Conservation (phyloP, 30 jellyfish, hydroid and myxozoan genomes). For the Hydra vulgaris region DNA sequence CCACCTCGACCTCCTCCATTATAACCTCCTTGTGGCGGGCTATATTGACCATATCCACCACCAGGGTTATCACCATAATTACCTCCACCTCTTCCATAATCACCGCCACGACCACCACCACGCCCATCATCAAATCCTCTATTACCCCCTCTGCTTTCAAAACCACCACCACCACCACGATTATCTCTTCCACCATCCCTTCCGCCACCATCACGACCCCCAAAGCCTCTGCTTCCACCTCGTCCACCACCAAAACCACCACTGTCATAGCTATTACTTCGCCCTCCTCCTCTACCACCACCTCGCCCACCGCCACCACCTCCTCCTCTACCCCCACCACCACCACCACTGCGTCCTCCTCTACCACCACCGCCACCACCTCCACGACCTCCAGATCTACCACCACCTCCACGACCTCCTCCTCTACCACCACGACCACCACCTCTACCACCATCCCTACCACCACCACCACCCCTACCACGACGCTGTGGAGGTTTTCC, state of each 20-base stretch:
- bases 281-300: conserved; percentile 47
- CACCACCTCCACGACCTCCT: conserved; percentile 34
- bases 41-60: background rate
- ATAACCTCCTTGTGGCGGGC: background rate
- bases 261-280: conserved; percentile 57
- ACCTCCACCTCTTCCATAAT: conserved; percentile 25
- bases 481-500: conserved; percentile 39
- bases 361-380: conserved; percentile 62
- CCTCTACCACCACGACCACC: conserved; percentile 70
- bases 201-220: conserved; percentile 35
- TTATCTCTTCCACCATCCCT: conserved; percentile 28
- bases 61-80: background rate
- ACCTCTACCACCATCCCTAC: conserved; percentile 51
- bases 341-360: conserved; percentile 65
- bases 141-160: conserved; percentile 36
- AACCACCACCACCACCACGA: conserved; percentile 36
- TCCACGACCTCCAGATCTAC: conserved; percentile 47
- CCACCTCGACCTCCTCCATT: background rate
- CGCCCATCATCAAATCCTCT: conserved; percentile 64
- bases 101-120: conserved; percentile 31
- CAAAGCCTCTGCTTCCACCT: conserved; percentile 15
- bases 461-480: conserved; percentile 65
- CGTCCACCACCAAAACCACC: conserved; percentile 34
- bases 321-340: conserved; percentile 72
- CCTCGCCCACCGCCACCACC: conserved; percentile 71